Evolutionary conservation across 1,140 invertebrate species (phyloP).

Genomic region (Ceratitis capitata): DNA sequence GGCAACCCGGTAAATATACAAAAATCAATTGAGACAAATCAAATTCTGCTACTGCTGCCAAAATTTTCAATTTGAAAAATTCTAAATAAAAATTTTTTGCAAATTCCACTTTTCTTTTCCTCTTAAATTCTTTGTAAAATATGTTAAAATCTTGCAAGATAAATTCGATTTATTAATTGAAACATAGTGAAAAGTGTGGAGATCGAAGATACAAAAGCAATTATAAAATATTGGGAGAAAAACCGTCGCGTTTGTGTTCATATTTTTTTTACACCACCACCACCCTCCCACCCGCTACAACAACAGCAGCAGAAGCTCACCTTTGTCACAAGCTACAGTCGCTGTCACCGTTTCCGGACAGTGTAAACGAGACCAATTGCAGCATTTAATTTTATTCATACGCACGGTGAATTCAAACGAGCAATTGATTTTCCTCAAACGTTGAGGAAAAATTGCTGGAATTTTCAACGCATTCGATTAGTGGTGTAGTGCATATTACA

Average conservation of each 20-base stretch:
- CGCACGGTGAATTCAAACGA: background rate
- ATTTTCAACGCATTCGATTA: background rate
- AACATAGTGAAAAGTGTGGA: background rate
- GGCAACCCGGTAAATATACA: constrained; percentile 6
- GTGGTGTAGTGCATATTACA: background rate
- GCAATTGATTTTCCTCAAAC: constrained; percentile 13
- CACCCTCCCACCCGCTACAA: background rate
- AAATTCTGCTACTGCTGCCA: constrained; percentile 39
- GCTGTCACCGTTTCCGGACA: background rate
- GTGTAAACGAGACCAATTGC: background rate
- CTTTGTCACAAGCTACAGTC: background rate
- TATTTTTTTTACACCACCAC: constrained; percentile 32
- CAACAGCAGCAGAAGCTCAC: background rate
- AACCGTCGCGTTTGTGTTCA: constrained; percentile 10
- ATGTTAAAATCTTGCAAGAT: background rate
- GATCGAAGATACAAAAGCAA: background rate
- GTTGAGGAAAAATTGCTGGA: background rate
- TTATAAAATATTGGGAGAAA: background rate
- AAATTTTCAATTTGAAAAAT: constrained; percentile 35
- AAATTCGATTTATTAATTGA: constrained; percentile 11
- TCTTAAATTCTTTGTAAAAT: background rate
- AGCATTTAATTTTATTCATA: constrained; percentile 13
- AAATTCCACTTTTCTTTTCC: background rate
- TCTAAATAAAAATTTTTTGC: constrained; percentile 15
- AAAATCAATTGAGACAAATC: constrained; percentile 2